Percentiles rank a stretch among this genome's conserved stretches.
phyloP scores from a whole-genome alignment of 2,888 invertebrate genomes.

The Tortricodes alternella region DNA sequence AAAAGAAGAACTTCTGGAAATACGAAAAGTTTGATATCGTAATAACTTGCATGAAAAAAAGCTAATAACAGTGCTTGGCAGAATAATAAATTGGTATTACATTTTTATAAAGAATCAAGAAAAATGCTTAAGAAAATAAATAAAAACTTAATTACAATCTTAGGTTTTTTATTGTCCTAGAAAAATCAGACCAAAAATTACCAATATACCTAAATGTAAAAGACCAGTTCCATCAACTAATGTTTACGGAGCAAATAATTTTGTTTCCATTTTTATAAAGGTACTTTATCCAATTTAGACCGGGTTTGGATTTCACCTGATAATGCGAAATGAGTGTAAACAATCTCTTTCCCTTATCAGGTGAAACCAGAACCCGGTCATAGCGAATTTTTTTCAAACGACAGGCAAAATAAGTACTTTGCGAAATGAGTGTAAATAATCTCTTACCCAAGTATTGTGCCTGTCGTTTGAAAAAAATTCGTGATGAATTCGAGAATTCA shows the following conservation, averaged over 20 bases:
- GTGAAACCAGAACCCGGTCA: too few species aligned
- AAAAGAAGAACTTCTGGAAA: too few species aligned
- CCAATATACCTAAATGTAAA: neutral
- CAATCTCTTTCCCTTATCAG: too few species aligned
- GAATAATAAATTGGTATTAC: too few species aligned
- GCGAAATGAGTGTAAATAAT: too few species aligned
- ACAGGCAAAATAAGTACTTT: slow-evolving; percentile 18
- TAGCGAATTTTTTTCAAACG: slow-evolving; percentile 4
- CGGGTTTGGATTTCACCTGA: slow-evolving; percentile 14
- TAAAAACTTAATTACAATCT: slow-evolving; percentile 2
- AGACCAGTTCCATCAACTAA: neutral
- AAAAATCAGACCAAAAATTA: neutral
- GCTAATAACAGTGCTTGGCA: too few species aligned
- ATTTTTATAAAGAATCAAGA: neutral
- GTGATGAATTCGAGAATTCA: slow-evolving; percentile 9
- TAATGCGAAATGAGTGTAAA: too few species aligned
- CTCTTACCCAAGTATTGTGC: slow-evolving; percentile 17
- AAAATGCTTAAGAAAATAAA: neutral
- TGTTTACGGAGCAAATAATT: slow-evolving; percentile 20
- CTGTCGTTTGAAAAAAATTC: slow-evolving; percentile 10
- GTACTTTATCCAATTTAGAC: slow-evolving; percentile 14
- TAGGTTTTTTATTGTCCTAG: neutral
- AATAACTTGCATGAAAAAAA: neutral
- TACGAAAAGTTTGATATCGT: too few species aligned
- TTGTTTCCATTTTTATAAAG: slow-evolving; percentile 16